Conservation (phyloP, 2,888 invertebrate genomes). For the Xanthia togata region DNA sequence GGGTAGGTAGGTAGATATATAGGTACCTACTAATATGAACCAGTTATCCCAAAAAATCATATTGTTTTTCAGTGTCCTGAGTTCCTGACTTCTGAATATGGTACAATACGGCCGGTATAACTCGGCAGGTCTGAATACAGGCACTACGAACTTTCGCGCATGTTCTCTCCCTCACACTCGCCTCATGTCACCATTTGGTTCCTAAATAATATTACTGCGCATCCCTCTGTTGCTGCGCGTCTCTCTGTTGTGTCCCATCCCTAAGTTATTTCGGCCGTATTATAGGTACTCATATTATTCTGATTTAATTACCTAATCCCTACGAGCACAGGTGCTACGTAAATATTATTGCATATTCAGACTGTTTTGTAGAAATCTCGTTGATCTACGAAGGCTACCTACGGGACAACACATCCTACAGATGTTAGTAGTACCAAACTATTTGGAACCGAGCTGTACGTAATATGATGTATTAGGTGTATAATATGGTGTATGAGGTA, state of each 20-base stretch:
- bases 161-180: no score
- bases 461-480: neutral
- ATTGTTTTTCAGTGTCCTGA: neutral
- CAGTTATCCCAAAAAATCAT: neutral
- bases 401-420: neutral
- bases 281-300: neutral
- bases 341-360: neutral
- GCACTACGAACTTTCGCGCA: no score
- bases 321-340: neutral
- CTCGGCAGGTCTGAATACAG: no score
- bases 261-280: no score
- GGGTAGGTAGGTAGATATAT: neutral
- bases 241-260: no score
- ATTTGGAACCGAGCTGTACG: neutral
- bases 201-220: no score
- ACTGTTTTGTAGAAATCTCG: neutral
- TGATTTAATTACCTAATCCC: neutral
- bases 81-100: neutral
- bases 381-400: neutral
- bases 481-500: no score
- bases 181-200: no score
- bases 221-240: no score
- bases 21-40: neutral
- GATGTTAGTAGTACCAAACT: neutral
- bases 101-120: neutral